phyloP scores from a whole-genome alignment of 2,113 vertebrate genomes.

The Copsychus sechellarum region DNA sequence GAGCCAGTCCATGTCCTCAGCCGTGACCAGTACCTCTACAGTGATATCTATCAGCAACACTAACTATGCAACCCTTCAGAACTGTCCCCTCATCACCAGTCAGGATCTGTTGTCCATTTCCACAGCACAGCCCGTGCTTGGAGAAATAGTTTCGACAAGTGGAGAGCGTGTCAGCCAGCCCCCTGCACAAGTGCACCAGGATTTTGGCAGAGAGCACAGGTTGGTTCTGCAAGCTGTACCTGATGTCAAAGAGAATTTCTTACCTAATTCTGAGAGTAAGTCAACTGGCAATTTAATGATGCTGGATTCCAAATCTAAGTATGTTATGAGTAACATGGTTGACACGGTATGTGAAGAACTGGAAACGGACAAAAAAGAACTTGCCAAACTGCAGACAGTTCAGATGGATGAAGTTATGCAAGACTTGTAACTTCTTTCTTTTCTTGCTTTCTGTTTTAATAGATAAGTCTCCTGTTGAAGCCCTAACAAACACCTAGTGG shows the following conservation, averaged over 20 bases:
- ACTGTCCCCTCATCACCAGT: constrained; percentile 79
- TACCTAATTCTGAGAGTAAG: constrained; percentile 83
- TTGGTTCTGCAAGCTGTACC: constrained; percentile 83
- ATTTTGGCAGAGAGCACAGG: constrained; percentile 79
- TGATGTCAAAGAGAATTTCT: constrained; percentile 85
- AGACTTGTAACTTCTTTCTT: constrained; percentile 81
- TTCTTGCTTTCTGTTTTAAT: constrained; percentile 51
- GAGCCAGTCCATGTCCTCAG: constrained; percentile 73
- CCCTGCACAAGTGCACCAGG: constrained; percentile 74
- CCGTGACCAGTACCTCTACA: constrained; percentile 79
- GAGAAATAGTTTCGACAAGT: constrained; percentile 65
- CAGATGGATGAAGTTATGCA: constrained; percentile 96
- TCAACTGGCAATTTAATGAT: constrained; percentile 73
- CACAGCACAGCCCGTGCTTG: constrained; percentile 68
- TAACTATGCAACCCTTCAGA: constrained; percentile 82
- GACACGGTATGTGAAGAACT: constrained; percentile 90
- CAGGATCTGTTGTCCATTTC: constrained; percentile 79
- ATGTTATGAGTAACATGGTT: constrained; percentile 85
- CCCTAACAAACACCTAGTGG: constrained; percentile 44
- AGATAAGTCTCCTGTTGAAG: constrained; percentile 51
- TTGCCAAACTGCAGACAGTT: constrained; percentile 98
- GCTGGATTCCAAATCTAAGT: constrained; percentile 84
- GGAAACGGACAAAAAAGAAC: constrained; percentile 93
- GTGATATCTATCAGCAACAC: constrained; percentile 84
- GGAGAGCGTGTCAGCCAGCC: constrained; percentile 71